Conservation (phyloP, 2,888 invertebrate species). For the Caenorhabditis wallacei region DNA sequence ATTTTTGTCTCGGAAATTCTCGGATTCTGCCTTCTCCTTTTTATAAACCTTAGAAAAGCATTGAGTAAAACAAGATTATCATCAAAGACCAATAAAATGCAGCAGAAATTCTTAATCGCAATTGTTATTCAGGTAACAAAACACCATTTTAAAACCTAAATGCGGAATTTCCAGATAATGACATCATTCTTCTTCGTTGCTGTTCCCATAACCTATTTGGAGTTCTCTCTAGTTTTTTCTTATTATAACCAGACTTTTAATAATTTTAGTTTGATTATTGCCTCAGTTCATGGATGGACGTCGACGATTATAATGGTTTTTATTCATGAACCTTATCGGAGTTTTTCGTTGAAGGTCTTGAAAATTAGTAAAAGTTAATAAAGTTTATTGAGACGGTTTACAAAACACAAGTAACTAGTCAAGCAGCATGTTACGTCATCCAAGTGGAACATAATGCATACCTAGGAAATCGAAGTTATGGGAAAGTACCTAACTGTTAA, state of each 20-base stretch:
- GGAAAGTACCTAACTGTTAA: too few relatives aligned
- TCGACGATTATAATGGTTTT: conserved; percentile 3
- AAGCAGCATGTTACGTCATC: too few relatives aligned
- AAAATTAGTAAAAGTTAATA: too few relatives aligned
- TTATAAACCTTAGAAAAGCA: neutral
- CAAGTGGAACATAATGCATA: too few relatives aligned
- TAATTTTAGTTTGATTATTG: neutral
- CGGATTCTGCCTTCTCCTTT: neutral
- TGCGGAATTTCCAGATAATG: neutral
- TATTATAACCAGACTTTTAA: conserved; percentile 16
- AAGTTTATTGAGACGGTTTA: too few relatives aligned
- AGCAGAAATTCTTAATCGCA: neutral
- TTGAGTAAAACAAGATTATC: neutral
- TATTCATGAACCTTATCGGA: conserved; percentile 18
- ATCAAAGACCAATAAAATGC: neutral
- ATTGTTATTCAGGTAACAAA: neutral
- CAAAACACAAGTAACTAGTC: too few relatives aligned
- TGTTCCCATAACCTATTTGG: neutral
- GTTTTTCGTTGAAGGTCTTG: neutral
- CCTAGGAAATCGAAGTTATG: too few relatives aligned
- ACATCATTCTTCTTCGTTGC: neutral
- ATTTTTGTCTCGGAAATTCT: neutral
- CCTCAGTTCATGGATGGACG: conserved; percentile 1
- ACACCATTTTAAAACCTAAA: too few relatives aligned
- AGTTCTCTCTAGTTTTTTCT: neutral